A percentile compares a stretch with the other conserved stretches of the same genome.
phyloP scores from a whole-genome alignment of 2,113 vertebrate genomes.

The Sebastes fasciatus region DNA sequence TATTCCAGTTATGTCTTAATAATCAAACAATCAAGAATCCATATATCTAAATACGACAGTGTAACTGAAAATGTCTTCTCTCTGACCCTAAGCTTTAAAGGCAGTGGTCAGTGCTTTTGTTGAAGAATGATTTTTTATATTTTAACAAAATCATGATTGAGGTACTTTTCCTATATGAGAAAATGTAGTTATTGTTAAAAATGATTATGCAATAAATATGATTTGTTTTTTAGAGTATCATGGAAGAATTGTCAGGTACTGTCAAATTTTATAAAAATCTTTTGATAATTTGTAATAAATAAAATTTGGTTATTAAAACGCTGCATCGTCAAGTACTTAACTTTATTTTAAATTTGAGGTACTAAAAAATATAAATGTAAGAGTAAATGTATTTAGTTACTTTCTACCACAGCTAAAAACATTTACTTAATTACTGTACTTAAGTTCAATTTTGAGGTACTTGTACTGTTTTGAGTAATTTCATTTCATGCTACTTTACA shows the following conservation, averaged over 20 bases:
- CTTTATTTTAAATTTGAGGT: neutral
- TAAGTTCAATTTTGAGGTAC: too few relatives aligned
- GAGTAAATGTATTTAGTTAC: too few relatives aligned
- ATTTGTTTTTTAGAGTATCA: neutral
- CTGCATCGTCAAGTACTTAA: neutral
- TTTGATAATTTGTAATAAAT: conserved; percentile 1
- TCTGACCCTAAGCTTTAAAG: neutral
- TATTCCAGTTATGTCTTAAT: neutral
- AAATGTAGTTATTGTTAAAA: neutral
- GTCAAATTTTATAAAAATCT: neutral
- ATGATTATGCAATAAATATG: conserved; percentile 1
- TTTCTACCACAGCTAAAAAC: too few relatives aligned
- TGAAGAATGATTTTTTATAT: neutral
- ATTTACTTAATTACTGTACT: too few relatives aligned
- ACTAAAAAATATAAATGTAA: neutral
- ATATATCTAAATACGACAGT: neutral
- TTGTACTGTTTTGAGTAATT: too few relatives aligned
- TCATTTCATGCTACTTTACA: too few relatives aligned
- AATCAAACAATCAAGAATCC: neutral
- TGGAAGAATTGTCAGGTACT: neutral
- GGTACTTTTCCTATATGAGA: neutral
- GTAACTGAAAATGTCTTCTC: neutral
- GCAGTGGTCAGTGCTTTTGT: neutral
- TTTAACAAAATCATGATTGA: neutral
- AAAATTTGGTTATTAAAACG: conserved; percentile 12